A percentile compares a stretch with the other conserved stretches of the same genome.
Conservation (phyloP, 2,113 vertebrate genomes). For the Andinoacara biseriatus region DNA sequence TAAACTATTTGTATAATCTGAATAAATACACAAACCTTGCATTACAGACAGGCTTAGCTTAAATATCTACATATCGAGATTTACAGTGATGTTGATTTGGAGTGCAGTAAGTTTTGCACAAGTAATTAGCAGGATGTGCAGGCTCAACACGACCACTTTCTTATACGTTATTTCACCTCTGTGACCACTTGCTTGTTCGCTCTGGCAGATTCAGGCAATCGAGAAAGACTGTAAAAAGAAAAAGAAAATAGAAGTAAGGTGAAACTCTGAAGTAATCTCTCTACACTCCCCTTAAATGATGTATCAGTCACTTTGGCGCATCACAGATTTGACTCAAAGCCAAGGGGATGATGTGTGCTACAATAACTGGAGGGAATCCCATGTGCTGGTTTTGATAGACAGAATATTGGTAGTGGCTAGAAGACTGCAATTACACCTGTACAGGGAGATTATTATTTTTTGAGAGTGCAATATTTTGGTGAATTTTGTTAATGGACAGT, state of each 20-base stretch:
- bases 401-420: not conserved
- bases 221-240: not conserved
- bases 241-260: not conserved
- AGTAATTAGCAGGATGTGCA: not conserved
- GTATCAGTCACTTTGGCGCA: not conserved
- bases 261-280: conserved; percentile 1
- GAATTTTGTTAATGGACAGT: not conserved
- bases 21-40: not conserved
- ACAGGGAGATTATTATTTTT: conserved; percentile 34
- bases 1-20: not conserved
- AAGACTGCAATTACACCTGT: not conserved
- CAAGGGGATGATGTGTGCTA: not conserved
- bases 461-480: conserved; percentile 13
- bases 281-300: conserved; percentile 18
- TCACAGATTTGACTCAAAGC: conserved; percentile 14
- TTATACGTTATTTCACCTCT: not conserved
- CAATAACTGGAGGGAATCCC: conserved; percentile 3
- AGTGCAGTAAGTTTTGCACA: not conserved
- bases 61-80: no score
- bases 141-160: not conserved
- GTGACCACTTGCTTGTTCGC: not conserved
- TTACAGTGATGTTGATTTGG: no score
- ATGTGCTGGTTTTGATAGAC: conserved; percentile 21
- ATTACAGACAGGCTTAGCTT: no score
- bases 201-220: not conserved